Evolutionary conservation across 2,113 vertebrate genomes (phyloP).

Genomic region (Panthera tigris): DNA sequence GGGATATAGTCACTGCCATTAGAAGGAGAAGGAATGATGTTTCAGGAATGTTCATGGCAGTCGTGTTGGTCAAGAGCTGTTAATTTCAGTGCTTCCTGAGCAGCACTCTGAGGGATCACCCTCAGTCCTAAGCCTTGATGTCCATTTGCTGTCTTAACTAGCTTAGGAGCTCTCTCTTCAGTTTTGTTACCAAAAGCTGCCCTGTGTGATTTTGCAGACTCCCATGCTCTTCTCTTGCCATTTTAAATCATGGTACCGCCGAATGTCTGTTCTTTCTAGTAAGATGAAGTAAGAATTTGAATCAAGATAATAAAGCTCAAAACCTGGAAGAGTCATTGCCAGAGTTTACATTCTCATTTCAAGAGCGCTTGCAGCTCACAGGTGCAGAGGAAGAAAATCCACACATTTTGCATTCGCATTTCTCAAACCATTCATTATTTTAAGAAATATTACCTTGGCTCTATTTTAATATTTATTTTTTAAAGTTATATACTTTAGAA

Average conservation of each 20-base stretch:
- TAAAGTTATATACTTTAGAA: neutral
- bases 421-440: neutral
- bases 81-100: neutral
- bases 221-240: neutral
- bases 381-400: neutral
- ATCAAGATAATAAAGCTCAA: neutral
- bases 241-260: neutral
- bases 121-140: neutral
- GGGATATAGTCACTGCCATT: neutral
- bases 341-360: neutral
- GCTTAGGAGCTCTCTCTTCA: neutral
- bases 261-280: neutral
- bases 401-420: neutral
- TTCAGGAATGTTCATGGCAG: neutral
- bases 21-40: constrained; percentile 4
- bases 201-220: neutral
- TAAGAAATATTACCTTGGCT: neutral
- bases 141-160: neutral
- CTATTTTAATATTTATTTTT: constrained; percentile 25
- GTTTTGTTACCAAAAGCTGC: neutral
- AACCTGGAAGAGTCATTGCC: neutral
- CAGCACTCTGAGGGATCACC: neutral
- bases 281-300: neutral
- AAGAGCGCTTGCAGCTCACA: neutral
- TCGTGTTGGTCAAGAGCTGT: neutral